Base-by-base conservation (phyloP, 2,888 invertebrate species). In the Drosophila aldrichi region DNA sequence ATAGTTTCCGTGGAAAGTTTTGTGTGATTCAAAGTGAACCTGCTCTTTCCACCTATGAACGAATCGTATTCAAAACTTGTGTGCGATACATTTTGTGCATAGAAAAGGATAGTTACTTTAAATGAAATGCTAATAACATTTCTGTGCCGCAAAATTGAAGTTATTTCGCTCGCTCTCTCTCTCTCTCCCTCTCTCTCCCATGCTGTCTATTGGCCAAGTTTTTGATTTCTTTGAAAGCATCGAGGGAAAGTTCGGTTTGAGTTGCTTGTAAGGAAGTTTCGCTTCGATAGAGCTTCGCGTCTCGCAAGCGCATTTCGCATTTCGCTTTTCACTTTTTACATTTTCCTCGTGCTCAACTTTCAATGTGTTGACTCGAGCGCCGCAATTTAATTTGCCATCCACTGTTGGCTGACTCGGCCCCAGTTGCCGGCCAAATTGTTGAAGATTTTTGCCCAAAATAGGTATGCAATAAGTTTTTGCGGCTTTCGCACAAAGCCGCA, bases 371-470 rank as follows among this genome's bases (percentile, higher is more conserved):
- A 81, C 72, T 88, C 72, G 72, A 70, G 77, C 63, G 58, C 41
- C 58, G 60, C 51, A 81, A 85, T 89, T 81, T 70, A 84, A 88
- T 84, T 82, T 71, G 60, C 49, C 25, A 63, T 65, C 32, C 65
- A 71, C 74, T 81, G 66, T 81, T 77, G 64, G 59, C 64, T 72
- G 41, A 34, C 41, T 57, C 44, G 20, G 48, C 6, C 36, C 44
- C 41, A 54, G 40, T 56, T 76, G 43, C 12, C 1, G 56, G 36
- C 22, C 58, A 52, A 49, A 43, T 44, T 60, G 40, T 29, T 69
- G 1, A 48, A 46, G 36, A 60, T 65, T 49, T 58, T 51, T 46
- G 32, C 57, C 51, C 16, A 20, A 32, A 41, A 41, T 54, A 58
- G 58, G 58, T 63, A 72, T 36, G 64, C 59, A 77, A 70, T 74